A percentile compares a stretch with the other conserved stretches of the same genome.
Conservation (phyloP, 2,797 vertebrate species). For the Dicrostonyx torquatus region DNA sequence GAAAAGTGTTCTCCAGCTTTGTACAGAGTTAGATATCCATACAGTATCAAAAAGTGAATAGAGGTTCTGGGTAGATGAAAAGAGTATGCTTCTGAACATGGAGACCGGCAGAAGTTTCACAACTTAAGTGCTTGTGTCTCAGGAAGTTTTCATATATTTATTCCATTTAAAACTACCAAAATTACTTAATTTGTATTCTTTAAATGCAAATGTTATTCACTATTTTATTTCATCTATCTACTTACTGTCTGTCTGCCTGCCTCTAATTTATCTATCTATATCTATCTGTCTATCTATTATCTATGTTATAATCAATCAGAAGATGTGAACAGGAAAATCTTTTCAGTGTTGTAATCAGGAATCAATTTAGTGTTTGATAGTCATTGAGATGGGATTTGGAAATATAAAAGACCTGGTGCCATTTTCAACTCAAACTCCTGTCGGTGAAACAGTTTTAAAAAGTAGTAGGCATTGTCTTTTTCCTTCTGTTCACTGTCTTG, state of each 20-base stretch:
- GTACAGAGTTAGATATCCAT: background rate
- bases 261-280: background rate
- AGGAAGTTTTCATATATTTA: background rate
- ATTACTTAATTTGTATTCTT: background rate
- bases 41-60: background rate
- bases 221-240: background rate
- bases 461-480: background rate
- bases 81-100: background rate
- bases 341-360: background rate
- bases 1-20: background rate
- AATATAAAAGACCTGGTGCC: background rate
- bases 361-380: background rate
- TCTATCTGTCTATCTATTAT: background rate
- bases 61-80: background rate
- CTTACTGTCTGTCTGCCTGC: background rate
- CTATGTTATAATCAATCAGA: background rate
- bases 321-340: background rate
- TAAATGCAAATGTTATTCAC: background rate
- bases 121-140: background rate
- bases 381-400: background rate
- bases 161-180: background rate
- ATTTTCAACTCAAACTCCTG: background rate
- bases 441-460: background rate
- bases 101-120: background rate
- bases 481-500: background rate